Evolutionary conservation across 2,888 invertebrate species (phyloP), one percentile per base, ranked within the genome.

Genomic region (Melieria picta): DNA sequence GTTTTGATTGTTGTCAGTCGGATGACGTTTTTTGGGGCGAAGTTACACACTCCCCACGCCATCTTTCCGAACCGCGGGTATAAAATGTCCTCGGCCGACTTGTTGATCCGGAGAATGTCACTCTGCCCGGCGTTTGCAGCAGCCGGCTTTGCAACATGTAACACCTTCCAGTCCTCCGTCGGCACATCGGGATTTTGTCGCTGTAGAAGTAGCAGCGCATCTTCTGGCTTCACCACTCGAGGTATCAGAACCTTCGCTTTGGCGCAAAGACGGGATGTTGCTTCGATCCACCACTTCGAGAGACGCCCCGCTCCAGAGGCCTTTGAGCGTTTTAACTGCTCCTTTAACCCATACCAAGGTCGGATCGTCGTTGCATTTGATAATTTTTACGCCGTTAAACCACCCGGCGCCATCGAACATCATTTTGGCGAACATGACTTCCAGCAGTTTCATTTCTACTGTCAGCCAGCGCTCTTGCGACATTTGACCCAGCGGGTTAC

Each of bases 131-230:
- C 30, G 30, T 30, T 16, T 16, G 4, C 46, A 43, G 13, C 16
- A 4, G 56, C 13, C 4, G 45, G 56, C 57, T n/a, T 43, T 3
- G 47, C 11, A 6, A 13, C 57, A 11, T 57, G 42, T 10, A 66
- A 56, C 30, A 55, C 52, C 55, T 47, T 56, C 57, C 57, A 57
- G 30, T 66, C 66, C 3, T 7, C 13, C 13, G 66, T 46, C 11
- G 57, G 57, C 42, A 57, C 57, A 16, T 56, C 46, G 0, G 57
- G 57, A 56, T 66, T 57, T n/a, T 66, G 57, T 9, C 57, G 4
- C 45, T 65, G 66, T 42, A 66, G n/a, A 13, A 57, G 65, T 6
- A n/a, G 57, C n/a, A 46, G 13, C 0, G 56, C 65, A 56, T 57
- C 16, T 13, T 66, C 55, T 0, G 65, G 57, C 7, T 66, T 57